Percentiles rank a stretch among this genome's conserved stretches.
These are phyloP conservation scores for Timema podura DNA, from an alignment of 2,888 invertebrate genomes.

Conservation along the genomic window DNA sequence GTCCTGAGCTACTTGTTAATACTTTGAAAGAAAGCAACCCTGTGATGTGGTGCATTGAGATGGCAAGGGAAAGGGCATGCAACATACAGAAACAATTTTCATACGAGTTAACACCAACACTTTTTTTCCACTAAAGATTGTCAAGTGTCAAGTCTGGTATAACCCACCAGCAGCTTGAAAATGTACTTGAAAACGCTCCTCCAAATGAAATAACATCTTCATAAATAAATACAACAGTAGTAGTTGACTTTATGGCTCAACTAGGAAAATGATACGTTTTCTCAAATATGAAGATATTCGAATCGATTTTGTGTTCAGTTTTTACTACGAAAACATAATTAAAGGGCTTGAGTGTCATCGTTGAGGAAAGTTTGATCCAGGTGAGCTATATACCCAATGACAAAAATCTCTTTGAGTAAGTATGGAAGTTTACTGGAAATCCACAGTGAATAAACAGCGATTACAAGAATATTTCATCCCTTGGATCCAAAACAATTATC, in stretches of 20 bases:
- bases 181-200: neutral
- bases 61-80: neutral
- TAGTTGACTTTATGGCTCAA: neutral
- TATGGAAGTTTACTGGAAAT: neutral
- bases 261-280: neutral
- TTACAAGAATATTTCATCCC: neutral
- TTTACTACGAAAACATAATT: neutral
- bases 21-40: neutral
- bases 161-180: neutral
- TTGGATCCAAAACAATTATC: neutral
- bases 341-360: neutral
- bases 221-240: neutral
- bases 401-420: neutral
- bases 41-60: neutral
- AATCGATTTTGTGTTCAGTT: neutral
- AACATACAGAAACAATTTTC: conserved; percentile 3
- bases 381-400: neutral
- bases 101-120: neutral
- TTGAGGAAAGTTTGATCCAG: neutral
- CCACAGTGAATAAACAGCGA: neutral
- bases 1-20: neutral
- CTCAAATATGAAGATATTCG: neutral
- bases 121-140: neutral
- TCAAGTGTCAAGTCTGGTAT: neutral
- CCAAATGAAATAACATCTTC: neutral